A percentile compares a stretch with the other conserved stretches of the same genome.
Evolutionary conservation across 2,888 invertebrate genomes (phyloP).

Genomic region (Euclidia mi): DNA sequence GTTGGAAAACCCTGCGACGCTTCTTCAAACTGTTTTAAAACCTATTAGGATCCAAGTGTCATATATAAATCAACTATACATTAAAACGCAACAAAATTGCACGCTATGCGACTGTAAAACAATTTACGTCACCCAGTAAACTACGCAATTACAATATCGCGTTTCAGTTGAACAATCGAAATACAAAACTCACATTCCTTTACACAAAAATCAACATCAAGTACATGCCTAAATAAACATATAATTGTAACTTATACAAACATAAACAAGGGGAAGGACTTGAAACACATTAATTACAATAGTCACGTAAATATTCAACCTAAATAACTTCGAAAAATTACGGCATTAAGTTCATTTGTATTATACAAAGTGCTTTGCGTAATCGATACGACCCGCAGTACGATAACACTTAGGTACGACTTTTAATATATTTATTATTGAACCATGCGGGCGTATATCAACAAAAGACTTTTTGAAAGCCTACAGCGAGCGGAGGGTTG

Average conservation of each 20-base stretch:
- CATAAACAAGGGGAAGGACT: slow-evolving; percentile 1
- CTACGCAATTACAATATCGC: background rate
- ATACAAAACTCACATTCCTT: background rate
- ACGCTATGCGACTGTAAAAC: no score
- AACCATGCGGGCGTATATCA: slow-evolving; percentile 55
- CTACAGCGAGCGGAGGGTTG: slow-evolving; percentile 27
- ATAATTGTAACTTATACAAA: background rate
- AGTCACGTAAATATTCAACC: slow-evolving; percentile 12
- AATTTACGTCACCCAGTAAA: no score
- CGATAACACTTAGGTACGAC: slow-evolving; percentile 26
- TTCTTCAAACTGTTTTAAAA: no score
- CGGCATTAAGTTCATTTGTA: slow-evolving; percentile 10
- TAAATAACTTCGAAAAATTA: slow-evolving; percentile 10
- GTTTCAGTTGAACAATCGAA: background rate
- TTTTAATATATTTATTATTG: slow-evolving; percentile 53
- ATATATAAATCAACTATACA: no score
- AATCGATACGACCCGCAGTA: slow-evolving; percentile 28
- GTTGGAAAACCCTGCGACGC: no score
- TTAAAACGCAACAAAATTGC: no score
- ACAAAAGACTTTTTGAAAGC: slow-evolving; percentile 49
- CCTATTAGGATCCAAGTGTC: no score
- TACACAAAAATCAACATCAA: background rate
- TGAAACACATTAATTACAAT: slow-evolving; percentile 2
- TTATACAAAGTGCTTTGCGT: slow-evolving; percentile 5
- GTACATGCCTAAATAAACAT: slow-evolving; percentile 6